These are phyloP conservation scores for Mystacides longicornis DNA, from an alignment of 2,888 invertebrate genomes.

Conservation along the genomic window DNA sequence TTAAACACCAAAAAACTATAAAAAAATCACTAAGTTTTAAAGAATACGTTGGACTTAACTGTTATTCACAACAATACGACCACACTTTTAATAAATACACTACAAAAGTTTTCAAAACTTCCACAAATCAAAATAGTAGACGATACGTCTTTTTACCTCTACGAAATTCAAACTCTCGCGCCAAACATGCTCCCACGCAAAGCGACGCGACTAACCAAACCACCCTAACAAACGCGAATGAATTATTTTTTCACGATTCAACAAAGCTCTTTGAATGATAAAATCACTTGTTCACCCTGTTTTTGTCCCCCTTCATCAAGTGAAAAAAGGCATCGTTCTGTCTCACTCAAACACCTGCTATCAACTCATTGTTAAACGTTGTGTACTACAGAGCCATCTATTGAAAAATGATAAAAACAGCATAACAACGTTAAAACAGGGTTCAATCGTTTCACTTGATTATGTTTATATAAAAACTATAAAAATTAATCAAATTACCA, in stretches of 20 bases:
- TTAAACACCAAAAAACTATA: background rate
- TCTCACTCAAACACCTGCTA: conserved; percentile 16
- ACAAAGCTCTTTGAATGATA: background rate
- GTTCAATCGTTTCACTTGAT: too few species aligned
- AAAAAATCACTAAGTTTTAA: background rate
- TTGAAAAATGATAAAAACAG: background rate
- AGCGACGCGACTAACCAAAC: background rate
- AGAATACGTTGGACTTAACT: background rate
- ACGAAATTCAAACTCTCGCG: too few species aligned
- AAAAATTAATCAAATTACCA: too few species aligned
- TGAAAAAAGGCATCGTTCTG: background rate
- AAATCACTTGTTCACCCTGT: conserved; percentile 18
- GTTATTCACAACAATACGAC: background rate
- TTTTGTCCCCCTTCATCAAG: conserved; percentile 1
- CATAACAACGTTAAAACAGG: too few species aligned
- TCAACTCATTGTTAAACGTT: background rate
- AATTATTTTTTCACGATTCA: background rate
- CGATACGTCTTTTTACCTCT: too few species aligned
- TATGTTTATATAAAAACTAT: too few species aligned
- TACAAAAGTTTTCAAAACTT: background rate
- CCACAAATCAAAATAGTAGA: background rate
- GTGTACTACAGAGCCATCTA: conserved; percentile 13
- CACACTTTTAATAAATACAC: background rate
- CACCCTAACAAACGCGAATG: background rate
- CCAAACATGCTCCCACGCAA: too few species aligned